Evolutionary conservation across 1,140 invertebrate genomes (phyloP), one percentile per base, ranked within the genome.

Genomic region (Euura lappo): DNA sequence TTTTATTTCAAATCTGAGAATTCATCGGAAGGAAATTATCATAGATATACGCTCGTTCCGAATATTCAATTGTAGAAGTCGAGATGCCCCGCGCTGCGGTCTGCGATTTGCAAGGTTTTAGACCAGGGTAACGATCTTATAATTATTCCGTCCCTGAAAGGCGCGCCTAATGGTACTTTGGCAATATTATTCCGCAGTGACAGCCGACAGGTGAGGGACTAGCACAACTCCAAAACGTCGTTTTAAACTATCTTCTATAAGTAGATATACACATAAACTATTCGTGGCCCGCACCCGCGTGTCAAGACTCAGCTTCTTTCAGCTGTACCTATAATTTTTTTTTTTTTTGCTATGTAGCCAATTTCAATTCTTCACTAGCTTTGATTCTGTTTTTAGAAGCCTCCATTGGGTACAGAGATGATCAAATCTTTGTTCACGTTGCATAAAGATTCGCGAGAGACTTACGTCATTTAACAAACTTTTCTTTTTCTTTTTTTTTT

Each of bases 81-180:
- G 4, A 11, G 10, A 60, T 6, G 6, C 6, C 3, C 8, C 6
- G 51, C 13, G 51, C 6, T n/a, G 10, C 51, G 51, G 51, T 3
- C 28, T 28, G 13, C 10, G 10, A 60, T 4, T 60, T 60, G 51
- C 51, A n/a, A 60, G 51, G 13, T 60, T 60, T 60, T n/a, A n/a
- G 51, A n/a, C 13, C 13, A n/a, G 51, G 51, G 51, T 60, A 60
- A 60, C 13, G 51, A 60, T 60, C 51, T 60, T 60, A 60, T 60
- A 60, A 60, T 60, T 60, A 60, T 60, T 60, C 51, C 13, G 51
- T 60, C 51, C 51, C 51, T 60, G 51, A 60, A 60, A 60, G 51
- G 10, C 6, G 10, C 8, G 51, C 3, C 51, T 60, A 60, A 60
- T 8, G 13, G 51, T n/a, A 60, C 10, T 60, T 60, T n/a, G 51